A percentile compares a stretch with the other conserved stretches of the same genome.
Conservation (phyloP, 2,113 vertebrate genomes). For the Procavia capensis region DNA sequence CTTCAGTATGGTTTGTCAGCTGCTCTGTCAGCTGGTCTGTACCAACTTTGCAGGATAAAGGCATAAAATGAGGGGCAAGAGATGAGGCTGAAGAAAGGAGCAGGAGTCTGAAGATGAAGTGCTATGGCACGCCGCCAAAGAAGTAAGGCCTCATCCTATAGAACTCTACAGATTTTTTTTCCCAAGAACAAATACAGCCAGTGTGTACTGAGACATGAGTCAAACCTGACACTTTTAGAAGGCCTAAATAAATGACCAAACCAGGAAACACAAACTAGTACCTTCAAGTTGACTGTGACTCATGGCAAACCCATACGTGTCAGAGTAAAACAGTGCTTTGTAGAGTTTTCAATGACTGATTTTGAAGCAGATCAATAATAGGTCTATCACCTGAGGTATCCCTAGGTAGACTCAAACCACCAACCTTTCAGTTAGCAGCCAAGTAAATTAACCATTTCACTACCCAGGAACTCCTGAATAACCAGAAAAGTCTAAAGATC, state of each 20-base stretch:
- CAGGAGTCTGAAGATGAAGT: background rate
- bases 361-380: background rate
- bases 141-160: background rate
- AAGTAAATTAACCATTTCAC: background rate
- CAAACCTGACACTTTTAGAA: background rate
- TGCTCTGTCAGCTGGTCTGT: background rate
- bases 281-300: background rate
- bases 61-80: background rate
- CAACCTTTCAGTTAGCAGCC: background rate
- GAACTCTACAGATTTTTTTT: background rate
- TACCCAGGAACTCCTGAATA: background rate
- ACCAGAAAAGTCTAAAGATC: background rate
- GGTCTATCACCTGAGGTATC: background rate
- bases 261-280: background rate
- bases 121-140: background rate
- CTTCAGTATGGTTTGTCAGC: background rate
- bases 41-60: slow-evolving; percentile 32
- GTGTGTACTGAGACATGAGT: background rate
- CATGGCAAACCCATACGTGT: background rate
- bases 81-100: slow-evolving; percentile 15
- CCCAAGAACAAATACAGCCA: background rate
- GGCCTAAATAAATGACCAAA: background rate
- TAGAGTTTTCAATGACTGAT: background rate
- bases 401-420: background rate
- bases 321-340: background rate